A percentile compares a stretch with the other conserved stretches of the same genome.
Conservation (phyloP, 2,888 invertebrate genomes). For the Erebia ligea region DNA sequence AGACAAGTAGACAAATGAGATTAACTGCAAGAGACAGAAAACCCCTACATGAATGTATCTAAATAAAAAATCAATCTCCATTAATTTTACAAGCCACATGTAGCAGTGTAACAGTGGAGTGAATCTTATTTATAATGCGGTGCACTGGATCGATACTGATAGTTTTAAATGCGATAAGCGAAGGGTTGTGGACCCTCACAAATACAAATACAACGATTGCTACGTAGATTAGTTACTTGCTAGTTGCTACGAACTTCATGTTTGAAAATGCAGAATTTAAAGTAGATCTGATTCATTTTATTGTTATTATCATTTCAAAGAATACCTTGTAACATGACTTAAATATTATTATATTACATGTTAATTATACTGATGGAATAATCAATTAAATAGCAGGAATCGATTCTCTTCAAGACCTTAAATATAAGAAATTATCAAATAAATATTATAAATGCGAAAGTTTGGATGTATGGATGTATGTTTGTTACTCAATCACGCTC, state of each 20-base stretch:
- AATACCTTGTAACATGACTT: too few species aligned
- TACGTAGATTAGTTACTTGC: constrained; percentile 36
- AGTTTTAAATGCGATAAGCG: constrained; percentile 68
- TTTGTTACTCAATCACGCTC: too few species aligned
- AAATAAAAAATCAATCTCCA: neutral
- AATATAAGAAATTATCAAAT: too few species aligned
- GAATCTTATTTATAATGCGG: constrained; percentile 40
- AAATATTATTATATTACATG: neutral
- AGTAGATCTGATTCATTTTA: neutral
- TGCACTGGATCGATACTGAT: constrained; percentile 58
- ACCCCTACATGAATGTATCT: neutral
- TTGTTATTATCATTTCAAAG: neutral
- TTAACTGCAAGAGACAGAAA: neutral
- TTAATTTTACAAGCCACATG: constrained; percentile 1
- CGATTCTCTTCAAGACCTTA: too few species aligned
- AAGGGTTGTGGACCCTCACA: constrained; percentile 68
- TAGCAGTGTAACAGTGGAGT: constrained; percentile 5
- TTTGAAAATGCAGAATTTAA: constrained; percentile 8
- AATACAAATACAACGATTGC: constrained; percentile 42
- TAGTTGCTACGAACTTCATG: constrained; percentile 12
- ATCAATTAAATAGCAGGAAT: too few species aligned
- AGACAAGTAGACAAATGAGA: neutral
- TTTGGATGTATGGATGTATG: too few species aligned
- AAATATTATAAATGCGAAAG: too few species aligned
- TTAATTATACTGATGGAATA: too few species aligned